Evolutionary conservation across 2,888 invertebrate species (phyloP).

Genomic region (Pachycephus smyrnensis): DNA sequence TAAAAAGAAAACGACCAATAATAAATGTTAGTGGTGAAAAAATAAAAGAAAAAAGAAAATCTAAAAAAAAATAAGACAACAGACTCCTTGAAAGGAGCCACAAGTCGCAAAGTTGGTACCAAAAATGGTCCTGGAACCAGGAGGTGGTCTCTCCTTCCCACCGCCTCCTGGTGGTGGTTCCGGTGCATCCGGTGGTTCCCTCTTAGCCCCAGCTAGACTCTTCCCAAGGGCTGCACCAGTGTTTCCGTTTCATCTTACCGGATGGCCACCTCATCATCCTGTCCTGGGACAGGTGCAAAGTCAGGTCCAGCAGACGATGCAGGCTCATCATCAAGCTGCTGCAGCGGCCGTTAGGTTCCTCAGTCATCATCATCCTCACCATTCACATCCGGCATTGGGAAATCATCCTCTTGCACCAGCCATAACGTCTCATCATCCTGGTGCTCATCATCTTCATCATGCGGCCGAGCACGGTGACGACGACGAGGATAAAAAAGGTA

Average conservation of each 20-base stretch:
- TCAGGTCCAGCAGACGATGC: conserved; percentile 62
- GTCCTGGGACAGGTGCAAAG: conserved; percentile 62
- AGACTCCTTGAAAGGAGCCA: conserved; percentile 14
- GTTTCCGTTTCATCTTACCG: conserved; percentile 62
- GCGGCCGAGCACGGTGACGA: conserved; percentile 57
- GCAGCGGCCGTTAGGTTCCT: conserved; percentile 58
- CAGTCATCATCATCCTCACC: conserved; percentile 63
- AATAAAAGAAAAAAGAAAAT: neutral
- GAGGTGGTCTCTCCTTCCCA: conserved; percentile 65
- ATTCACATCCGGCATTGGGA: conserved; percentile 58
- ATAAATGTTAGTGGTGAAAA: neutral
- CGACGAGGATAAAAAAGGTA: conserved; percentile 65
- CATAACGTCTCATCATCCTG: conserved; percentile 57
- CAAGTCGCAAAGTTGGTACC: conserved; percentile 59
- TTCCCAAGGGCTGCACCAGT: conserved; percentile 63
- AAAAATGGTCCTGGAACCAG: conserved; percentile 65
- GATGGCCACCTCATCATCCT: conserved; percentile 64
- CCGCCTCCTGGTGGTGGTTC: conserved; percentile 62
- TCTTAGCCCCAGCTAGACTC: conserved; percentile 53
- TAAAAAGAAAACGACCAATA: neutral
- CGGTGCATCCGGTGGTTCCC: conserved; percentile 52
- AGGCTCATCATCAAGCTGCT: conserved; percentile 58
- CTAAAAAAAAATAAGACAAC: neutral
- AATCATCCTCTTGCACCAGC: conserved; percentile 60
- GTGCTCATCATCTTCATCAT: conserved; percentile 59